These are phyloP conservation scores for Nerophis lumbriciformis DNA, from an alignment of 2,113 vertebrate genomes.

Conservation along the genomic window DNA sequence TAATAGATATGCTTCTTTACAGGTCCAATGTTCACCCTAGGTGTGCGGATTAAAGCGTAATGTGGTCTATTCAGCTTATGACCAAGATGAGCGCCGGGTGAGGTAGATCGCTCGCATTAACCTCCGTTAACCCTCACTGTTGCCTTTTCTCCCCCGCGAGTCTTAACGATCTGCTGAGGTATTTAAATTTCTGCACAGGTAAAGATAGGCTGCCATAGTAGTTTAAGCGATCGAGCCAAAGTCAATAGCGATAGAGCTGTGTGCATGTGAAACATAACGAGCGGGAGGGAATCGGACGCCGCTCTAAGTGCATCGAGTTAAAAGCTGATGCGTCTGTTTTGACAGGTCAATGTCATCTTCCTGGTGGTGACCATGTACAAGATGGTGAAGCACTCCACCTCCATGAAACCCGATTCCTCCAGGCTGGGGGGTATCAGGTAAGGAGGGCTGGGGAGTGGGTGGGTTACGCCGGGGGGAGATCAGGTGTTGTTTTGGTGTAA, in stretches of 20 bases:
- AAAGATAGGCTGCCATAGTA: conserved; percentile 22
- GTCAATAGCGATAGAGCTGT: conserved; percentile 23
- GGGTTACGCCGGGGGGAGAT: background rate
- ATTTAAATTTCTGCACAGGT: conserved; percentile 38
- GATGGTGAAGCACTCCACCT: conserved; percentile 99
- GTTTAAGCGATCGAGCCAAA: conserved; percentile 17
- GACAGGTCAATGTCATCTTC: conserved; percentile 98
- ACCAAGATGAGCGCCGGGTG: conserved; percentile 29
- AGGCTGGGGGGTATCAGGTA: conserved; percentile 99
- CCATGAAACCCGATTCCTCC: conserved; percentile 98
- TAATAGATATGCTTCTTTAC: background rate
- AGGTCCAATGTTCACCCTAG: conserved; percentile 16
- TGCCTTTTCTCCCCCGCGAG: conserved; percentile 29
- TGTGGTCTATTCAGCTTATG: conserved; percentile 31
- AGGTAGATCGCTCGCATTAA: conserved; percentile 36
- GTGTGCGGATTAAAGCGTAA: conserved; percentile 13
- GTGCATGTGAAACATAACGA: conserved; percentile 11
- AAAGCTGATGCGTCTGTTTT: conserved; percentile 74
- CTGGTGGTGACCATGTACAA: conserved; percentile 97
- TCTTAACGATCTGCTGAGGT: conserved; percentile 36
- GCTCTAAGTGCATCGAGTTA: conserved; percentile 53
- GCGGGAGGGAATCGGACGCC: conserved; percentile 37
- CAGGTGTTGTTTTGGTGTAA: conserved; percentile 7
- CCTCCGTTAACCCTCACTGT: conserved; percentile 19
- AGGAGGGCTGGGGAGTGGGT: conserved; percentile 54